Base-by-base conservation (phyloP, 1,140 invertebrate genomes). In the Matsumurasca onukii region DNA sequence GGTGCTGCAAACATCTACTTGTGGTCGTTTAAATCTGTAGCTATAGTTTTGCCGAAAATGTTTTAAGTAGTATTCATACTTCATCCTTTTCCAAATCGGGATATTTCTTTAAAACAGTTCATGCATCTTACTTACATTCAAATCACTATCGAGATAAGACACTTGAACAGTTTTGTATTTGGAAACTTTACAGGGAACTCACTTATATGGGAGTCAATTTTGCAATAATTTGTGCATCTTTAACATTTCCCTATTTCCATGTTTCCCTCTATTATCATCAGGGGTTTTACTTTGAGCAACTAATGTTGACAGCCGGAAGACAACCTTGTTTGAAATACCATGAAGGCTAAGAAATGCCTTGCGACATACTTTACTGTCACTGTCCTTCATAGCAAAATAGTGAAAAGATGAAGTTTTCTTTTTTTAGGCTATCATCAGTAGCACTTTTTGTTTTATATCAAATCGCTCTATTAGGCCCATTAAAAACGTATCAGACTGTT, bases 81-180 rank as follows among this genome's bases (percentile, higher is more conserved):
- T 70, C 64, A 22, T 73, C 75, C 45, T 74, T 69, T 20, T 72
- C 48, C n/a, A 77, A 15, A 31, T 77, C 73, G 51, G 75, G 55
- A 30, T 65, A 49, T 69, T 66, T 45, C 25, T 69, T 12, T 29
- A 65, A 49, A 68, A 71, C 39, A 68, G 29, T 65, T 68, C 31
- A 57, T 45, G 31, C 64, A 52, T 66, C 30, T 52, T 51, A 2
- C 30, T 66, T 15, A 51, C 25, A 51, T n/a, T 52, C 5, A 52
- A 20, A 20, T 24, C 22, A 30, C 22, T n/a, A 13, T 30, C 45
- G 17, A 66, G 13, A 20, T 52, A 66, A 30, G 24, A 24, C 3
- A 59, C 25, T 59, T 20, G 55, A 24, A 24, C 20, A 27, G 55
- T 15, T 15, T 20, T 27, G 29, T 59, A 59, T 24, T 59, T 20